Evolutionary conservation across 1,140 invertebrate species (phyloP), one percentile per base, ranked within the genome.

Genomic region (Solenopsis fugax): DNA sequence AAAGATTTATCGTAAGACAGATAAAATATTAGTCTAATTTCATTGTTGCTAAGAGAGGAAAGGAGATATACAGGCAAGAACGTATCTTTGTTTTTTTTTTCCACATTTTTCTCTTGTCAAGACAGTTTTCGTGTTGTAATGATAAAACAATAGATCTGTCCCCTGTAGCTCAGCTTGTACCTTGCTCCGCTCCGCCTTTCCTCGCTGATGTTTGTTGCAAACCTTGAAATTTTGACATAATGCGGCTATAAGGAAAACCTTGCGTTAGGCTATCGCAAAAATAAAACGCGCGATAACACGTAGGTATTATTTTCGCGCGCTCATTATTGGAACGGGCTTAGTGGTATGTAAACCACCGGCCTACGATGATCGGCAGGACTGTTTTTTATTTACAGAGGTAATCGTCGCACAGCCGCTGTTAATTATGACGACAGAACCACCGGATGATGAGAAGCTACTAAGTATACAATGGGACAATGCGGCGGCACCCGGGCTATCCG

Each of bases 371-470:
- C 64, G 34, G 71, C 86, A 56, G 78, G 60, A 87, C 56, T 60
- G 54, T 89, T 90, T 88, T 90, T 90, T 78, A 91, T 91, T 69
- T 86, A 58, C 89, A 88, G 87, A 90, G 80, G 34, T 90, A 90
- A 88, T 87, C 78, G 75, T 29, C 65, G 54, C 6, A 73, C 64
- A 10, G 18, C 41, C 48, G 58, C 48, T 50, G 84, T 71, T 65
- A 85, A 82, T 76, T 76, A 91, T 91, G 90, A 89, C 89, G 87
- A 91, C 89, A 21, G 13, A 87, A 91, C 48, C 75, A 91, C 67
- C 29, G 29, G 58, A 89, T 80, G 56, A 80, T 58, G 89, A 91
- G 80, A 89, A 91, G 7, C 64, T 72, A 24, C 75, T 75, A 18
- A 80, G 58, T 29, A 86, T 87, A 24, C 78, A 89, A 50, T 69